phyloP scores from a whole-genome alignment of 2,113 vertebrate species.

The Microtus ochrogaster region DNA sequence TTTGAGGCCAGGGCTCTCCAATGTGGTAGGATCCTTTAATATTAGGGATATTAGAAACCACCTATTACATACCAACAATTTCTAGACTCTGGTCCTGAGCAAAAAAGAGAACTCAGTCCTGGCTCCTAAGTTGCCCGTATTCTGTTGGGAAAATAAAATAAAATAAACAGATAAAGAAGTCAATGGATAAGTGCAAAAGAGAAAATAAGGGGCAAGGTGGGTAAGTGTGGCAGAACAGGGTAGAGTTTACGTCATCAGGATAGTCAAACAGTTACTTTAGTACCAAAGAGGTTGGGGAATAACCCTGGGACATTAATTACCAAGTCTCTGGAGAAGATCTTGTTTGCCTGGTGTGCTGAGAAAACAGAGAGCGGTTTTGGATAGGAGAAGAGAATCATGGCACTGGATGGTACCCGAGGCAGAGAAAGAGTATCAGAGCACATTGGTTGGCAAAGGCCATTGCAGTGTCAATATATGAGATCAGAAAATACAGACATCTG shows the following conservation, averaged over 20 bases:
- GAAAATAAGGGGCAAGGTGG: background rate
- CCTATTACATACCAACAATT: background rate
- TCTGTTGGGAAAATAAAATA: background rate
- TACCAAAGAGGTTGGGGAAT: background rate
- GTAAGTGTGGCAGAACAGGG: background rate
- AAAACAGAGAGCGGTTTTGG: background rate
- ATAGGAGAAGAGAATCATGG: background rate
- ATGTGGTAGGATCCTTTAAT: background rate
- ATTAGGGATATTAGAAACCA: conserved; percentile 11
- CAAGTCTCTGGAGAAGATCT: background rate
- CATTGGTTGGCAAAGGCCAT: background rate
- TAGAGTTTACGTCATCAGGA: background rate
- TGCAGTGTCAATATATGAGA: background rate
- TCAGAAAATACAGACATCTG: background rate
- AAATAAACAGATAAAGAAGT: background rate
- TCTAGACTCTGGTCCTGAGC: background rate
- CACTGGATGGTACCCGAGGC: background rate
- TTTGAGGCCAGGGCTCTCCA: background rate
- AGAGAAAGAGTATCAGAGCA: background rate
- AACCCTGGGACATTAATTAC: background rate
- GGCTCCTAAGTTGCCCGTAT: background rate
- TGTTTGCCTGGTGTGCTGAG: background rate
- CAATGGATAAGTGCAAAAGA: background rate
- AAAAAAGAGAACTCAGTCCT: background rate
- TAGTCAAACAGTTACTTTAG: background rate